Conservation (phyloP, 2,113 vertebrate species). For the Sclerurus mexicanus region DNA sequence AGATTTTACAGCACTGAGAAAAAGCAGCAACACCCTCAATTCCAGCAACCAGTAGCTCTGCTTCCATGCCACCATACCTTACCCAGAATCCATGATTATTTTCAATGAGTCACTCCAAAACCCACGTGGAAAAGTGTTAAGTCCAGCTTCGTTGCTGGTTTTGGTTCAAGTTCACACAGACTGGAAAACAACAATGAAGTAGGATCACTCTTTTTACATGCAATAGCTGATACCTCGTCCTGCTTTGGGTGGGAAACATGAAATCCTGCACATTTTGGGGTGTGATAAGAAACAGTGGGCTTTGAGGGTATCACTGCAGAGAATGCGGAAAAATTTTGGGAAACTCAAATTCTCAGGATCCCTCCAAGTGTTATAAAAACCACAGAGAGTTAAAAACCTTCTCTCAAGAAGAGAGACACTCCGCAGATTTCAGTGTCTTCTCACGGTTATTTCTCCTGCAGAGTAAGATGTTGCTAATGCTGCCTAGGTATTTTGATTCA, state of each 20-base stretch:
- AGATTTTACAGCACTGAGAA: neutral
- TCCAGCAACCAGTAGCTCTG: neutral
- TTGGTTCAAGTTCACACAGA: neutral
- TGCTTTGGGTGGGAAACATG: neutral
- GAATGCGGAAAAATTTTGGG: neutral
- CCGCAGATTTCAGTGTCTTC: neutral
- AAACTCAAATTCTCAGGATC: neutral
- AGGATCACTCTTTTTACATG: neutral
- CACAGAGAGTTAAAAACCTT: neutral
- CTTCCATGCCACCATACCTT: neutral
- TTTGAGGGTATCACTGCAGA: neutral
- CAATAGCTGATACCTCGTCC: neutral
- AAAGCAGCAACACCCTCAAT: neutral
- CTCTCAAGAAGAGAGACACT: neutral
- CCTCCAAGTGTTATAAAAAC: neutral
- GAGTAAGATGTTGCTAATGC: neutral
- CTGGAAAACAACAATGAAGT: neutral
- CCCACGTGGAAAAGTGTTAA: neutral
- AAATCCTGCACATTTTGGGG: neutral
- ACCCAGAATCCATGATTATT: neutral
- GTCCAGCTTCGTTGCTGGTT: neutral
- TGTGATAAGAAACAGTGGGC: neutral
- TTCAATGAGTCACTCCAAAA: neutral
- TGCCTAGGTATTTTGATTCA: neutral
- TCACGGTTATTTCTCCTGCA: neutral